phyloP scores from a whole-genome alignment of 2,888 invertebrate species.

The Cheilosia scutellata region DNA sequence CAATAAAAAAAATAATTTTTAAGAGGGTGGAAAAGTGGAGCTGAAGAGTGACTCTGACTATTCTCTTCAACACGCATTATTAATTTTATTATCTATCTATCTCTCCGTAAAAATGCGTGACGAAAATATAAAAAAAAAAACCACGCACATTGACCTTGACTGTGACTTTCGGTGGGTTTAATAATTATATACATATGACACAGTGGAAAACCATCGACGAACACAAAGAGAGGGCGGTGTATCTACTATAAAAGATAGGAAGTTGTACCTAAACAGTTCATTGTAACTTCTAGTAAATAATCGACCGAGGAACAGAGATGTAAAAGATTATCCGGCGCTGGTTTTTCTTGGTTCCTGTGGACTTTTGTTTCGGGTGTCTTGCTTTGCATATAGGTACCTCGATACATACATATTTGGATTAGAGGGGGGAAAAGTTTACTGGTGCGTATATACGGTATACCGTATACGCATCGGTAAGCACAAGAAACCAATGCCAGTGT shows the following conservation, averaged over 20 bases:
- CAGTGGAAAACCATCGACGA: constrained; percentile 7
- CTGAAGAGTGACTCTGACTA: constrained; percentile 17
- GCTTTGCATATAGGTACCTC: not conserved
- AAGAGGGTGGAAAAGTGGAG: constrained; percentile 1
- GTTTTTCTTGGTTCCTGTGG: constrained; percentile 8
- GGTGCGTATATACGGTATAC: constrained; percentile 17
- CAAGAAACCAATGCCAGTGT: constrained; percentile 43
- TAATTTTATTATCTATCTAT: not conserved
- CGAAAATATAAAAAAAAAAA: constrained; percentile 8
- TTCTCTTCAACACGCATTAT: constrained; percentile 1
- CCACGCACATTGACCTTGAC: constrained; percentile 66
- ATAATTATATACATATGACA: constrained; percentile 27
- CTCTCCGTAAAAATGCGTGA: constrained; percentile 4
- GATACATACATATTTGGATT: not conserved
- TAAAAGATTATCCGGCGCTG: constrained; percentile 1
- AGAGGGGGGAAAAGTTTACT: constrained; percentile 16
- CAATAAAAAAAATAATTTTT: not conserved
- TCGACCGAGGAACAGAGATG: not conserved
- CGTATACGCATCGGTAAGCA: not conserved
- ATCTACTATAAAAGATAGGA: constrained; percentile 1
- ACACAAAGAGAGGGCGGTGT: constrained; percentile 9
- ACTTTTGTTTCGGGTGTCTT: not conserved
- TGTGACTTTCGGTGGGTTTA: constrained; percentile 45
- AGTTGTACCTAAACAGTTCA: constrained; percentile 3
- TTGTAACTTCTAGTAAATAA: not conserved